Evolutionary conservation across 53 echinoderm and acorn worm genomes (phyloP), one percentile per base, ranked within the genome.

Genomic region (Crossaster papposus): DNA sequence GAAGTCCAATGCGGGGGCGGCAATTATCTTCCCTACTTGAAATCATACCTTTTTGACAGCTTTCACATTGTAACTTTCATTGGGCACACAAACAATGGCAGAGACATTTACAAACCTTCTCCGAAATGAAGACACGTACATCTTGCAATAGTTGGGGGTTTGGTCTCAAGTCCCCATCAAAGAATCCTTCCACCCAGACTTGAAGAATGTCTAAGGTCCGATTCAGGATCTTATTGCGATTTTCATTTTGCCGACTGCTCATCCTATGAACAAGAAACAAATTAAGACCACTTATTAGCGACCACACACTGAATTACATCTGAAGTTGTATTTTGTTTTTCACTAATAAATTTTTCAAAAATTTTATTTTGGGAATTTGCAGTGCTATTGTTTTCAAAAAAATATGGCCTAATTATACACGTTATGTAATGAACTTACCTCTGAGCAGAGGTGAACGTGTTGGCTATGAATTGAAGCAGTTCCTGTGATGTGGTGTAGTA

Each of bases 121-220:
- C 92, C 1, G 90, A 89, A 65, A 93, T 91, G 81, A 97, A 95
- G 63, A 89, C 35, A 18, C 93, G 65, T 26, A 95, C 77, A 62
- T 97, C 93, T 23, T 94, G 91, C 44, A 95, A 53, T 6, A 97
- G 88, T 6, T 74, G 64, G 52, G 92, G 79, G 79, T 97, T 83
- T 2, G 78, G 74, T 78, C 87, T 90, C 73, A 97, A 93, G 85
- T 97, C 97, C 51, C 94, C 94, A 33, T 95, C 94, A 90, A 90
- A 97, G 90, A 95, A 97, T 6, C 94, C 93, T 65, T 97, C 95
- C 35, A 97, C 88, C 97, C 97, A 97, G 30, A 97, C 95, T 88
- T 94, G 94, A 14, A 95, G 89, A 53, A 97, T 93, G 77, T 97
- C 97, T 34, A 95, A 64, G 26, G 95, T 92, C 20, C 97, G 90